A percentile compares a stretch with the other conserved stretches of the same genome.
Evolutionary conservation across 2,113 vertebrate genomes (phyloP).

Genomic region (Cyanoderma ruficeps): DNA sequence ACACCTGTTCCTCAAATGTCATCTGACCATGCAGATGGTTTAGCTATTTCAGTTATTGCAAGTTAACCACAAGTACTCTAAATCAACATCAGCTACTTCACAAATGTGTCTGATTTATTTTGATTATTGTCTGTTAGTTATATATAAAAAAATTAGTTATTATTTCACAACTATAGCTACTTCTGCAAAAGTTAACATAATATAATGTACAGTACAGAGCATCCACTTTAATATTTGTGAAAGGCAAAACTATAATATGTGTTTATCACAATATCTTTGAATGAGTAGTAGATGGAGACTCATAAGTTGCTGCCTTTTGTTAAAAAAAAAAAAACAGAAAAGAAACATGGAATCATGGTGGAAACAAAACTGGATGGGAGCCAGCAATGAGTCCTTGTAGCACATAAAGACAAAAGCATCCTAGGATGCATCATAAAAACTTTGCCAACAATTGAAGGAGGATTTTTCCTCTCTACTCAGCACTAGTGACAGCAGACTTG

Average conservation of each 20-base stretch:
- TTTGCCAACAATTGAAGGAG: not conserved
- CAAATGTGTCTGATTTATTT: not conserved
- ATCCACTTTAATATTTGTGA: not conserved
- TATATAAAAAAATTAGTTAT: not conserved
- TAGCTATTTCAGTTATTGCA: not conserved
- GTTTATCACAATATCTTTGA: not conserved
- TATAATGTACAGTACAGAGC: not conserved
- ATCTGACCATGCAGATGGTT: not conserved
- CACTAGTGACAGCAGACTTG: not conserved
- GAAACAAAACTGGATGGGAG: not conserved
- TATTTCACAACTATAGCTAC: not conserved
- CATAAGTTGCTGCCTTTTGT: not conserved
- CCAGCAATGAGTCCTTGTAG: not conserved
- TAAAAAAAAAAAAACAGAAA: not conserved
- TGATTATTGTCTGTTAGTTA: not conserved
- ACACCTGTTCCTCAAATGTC: not conserved
- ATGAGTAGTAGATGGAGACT: not conserved
- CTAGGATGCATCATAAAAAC: not conserved
- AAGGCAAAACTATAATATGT: not conserved
- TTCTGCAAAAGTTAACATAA: not conserved
- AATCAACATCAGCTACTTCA: not conserved
- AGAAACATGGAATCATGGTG: not conserved
- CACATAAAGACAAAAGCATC: not conserved
- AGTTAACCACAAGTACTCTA: not conserved
- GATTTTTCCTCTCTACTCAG: not conserved